These are phyloP conservation scores for Sternarchorhynchus goeldii DNA, from an alignment of 2,797 vertebrate species.

Conservation along the genomic window DNA sequence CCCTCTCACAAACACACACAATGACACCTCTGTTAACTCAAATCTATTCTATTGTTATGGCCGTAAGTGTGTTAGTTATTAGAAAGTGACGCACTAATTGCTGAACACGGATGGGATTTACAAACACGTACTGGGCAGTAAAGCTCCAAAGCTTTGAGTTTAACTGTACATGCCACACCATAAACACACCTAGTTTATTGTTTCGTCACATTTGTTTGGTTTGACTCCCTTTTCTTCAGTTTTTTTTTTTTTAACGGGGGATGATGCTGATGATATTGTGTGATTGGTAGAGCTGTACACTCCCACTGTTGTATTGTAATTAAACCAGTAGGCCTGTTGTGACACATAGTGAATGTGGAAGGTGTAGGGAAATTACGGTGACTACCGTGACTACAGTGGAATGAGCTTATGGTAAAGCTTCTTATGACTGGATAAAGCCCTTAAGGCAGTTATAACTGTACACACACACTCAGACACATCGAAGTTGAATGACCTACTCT, in stretches of 20 bases:
- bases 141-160: neutral
- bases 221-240: no score
- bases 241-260: neutral
- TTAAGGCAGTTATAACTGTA: slow-evolving; percentile 11
- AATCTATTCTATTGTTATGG: neutral
- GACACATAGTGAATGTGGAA: neutral
- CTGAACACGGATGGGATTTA: neutral
- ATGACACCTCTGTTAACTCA: slow-evolving; percentile 8
- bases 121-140: neutral
- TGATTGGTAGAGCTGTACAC: slow-evolving; percentile 16
- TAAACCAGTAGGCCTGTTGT: neutral
- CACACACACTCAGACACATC: slow-evolving; percentile 4
- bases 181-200: neutral
- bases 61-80: no score
- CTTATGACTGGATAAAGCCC: slow-evolving; percentile 3
- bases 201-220: neutral
- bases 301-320: neutral
- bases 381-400: neutral
- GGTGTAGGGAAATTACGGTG: slow-evolving; percentile 4
- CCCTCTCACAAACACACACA: slow-evolving; percentile 5
- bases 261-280: neutral
- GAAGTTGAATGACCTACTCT: neutral
- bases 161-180: neutral
- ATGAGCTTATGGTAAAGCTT: slow-evolving; percentile 29
- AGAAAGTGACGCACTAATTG: neutral